Percentiles rank a stretch among this genome's conserved stretches.
phyloP scores from a whole-genome alignment of 2,797 vertebrate species.

The Myoxocephalus aenaeus region DNA sequence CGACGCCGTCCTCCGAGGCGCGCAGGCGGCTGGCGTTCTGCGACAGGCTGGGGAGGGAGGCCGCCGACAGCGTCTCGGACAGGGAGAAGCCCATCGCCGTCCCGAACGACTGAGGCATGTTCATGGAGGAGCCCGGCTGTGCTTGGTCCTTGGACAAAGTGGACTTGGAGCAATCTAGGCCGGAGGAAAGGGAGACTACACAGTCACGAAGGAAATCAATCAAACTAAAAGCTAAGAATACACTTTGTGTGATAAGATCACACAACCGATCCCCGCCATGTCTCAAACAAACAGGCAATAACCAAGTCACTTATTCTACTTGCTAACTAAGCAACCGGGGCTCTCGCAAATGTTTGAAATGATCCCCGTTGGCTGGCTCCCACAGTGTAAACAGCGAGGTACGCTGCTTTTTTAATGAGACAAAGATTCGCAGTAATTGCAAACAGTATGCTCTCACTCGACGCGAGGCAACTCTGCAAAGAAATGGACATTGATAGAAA shows the following conservation, averaged over 20 bases:
- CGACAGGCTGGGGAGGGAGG: slow-evolving; percentile 74
- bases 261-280: slow-evolving; percentile 22
- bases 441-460: slow-evolving; percentile 58
- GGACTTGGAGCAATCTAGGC: slow-evolving; percentile 91
- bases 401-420: slow-evolving; percentile 72
- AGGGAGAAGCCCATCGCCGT: slow-evolving; percentile 85
- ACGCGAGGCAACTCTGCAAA: slow-evolving; percentile 67
- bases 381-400: slow-evolving; percentile 60
- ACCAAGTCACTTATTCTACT: slow-evolving; percentile 39
- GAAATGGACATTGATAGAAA: slow-evolving; percentile 66
- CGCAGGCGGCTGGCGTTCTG: slow-evolving; percentile 68
- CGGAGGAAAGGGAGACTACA: slow-evolving; percentile 35
- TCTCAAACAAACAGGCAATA: slow-evolving; percentile 43
- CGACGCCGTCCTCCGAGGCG: slow-evolving; percentile 72
- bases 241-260: slow-evolving; percentile 19
- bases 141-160: slow-evolving; percentile 84
- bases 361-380: slow-evolving; percentile 54
- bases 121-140: slow-evolving; percentile 84
- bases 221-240: slow-evolving; percentile 6
- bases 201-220: slow-evolving; percentile 30
- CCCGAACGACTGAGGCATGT: slow-evolving; percentile 98
- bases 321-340: slow-evolving; percentile 39
- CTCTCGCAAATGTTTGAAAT: slow-evolving; percentile 63
- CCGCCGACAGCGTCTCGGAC: slow-evolving; percentile 82
- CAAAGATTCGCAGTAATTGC: slow-evolving; percentile 72